A percentile compares a stretch with the other conserved stretches of the same genome.
Evolutionary conservation across 1,140 invertebrate genomes (phyloP).

Genomic region (Drosophila erecta): DNA sequence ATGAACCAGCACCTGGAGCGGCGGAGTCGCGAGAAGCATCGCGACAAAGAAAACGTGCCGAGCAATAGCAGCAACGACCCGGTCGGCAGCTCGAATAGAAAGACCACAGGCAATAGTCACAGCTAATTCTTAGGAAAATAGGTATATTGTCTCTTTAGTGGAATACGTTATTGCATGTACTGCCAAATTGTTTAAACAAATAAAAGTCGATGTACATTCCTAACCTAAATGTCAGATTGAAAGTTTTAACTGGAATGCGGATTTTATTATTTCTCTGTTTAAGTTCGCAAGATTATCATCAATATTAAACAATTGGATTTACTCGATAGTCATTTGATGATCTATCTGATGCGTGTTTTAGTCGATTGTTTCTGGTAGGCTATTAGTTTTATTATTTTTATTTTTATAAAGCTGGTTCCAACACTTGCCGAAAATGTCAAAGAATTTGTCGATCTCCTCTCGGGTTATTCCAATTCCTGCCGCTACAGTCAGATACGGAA

Average conservation of each 20-base stretch:
- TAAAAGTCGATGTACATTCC: constrained; percentile 14
- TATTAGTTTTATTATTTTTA: not conserved
- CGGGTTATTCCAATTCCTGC: constrained; percentile 70
- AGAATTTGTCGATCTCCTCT: constrained; percentile 78
- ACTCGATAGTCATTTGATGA: not conserved
- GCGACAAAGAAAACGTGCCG: constrained; percentile 62
- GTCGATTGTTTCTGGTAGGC: not conserved
- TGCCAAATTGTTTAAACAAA: constrained; percentile 10
- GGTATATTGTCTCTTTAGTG: not conserved
- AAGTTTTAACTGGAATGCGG: too few species aligned
- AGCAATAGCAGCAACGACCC: constrained; percentile 53
- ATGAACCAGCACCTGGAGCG: constrained; percentile 64
- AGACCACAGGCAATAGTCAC: not conserved
- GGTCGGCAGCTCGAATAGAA: constrained; percentile 1
- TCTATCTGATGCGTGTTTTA: not conserved
- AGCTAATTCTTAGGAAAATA: constrained; percentile 1
- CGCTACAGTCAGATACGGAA: constrained; percentile 82
- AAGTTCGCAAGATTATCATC: not conserved
- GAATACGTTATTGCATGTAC: constrained; percentile 9
- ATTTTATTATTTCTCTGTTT: too few species aligned
- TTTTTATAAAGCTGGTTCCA: constrained; percentile 43
- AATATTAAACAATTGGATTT: not conserved
- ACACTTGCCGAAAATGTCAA: constrained; percentile 72
- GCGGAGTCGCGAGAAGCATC: constrained; percentile 47
- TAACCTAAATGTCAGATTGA: not conserved